Percentiles rank a stretch among this genome's conserved stretches.
phyloP scores from a whole-genome alignment of 2,113 vertebrate genomes.

The Oreocharis arfaki region DNA sequence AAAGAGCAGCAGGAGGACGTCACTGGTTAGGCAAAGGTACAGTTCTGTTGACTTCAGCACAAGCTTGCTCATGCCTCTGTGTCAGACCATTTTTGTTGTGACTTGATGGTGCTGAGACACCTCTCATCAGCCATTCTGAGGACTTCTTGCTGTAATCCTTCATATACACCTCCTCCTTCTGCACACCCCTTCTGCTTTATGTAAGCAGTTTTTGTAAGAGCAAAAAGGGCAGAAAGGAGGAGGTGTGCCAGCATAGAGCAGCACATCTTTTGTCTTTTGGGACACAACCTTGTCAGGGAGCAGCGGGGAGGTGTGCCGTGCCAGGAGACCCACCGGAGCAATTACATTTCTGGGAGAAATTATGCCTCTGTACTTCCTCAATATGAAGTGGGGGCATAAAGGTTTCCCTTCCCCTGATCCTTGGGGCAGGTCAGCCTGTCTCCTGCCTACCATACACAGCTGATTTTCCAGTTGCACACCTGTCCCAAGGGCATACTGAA shows the following conservation, averaged over 20 bases:
- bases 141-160: background rate
- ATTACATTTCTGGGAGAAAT: background rate
- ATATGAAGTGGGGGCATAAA: background rate
- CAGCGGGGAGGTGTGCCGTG: accelerated
- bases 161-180: background rate
- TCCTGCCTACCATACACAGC: background rate
- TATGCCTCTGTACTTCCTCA: background rate
- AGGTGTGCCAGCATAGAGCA: background rate
- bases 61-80: background rate
- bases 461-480: background rate
- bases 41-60: background rate
- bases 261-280: background rate
- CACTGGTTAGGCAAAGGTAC: background rate
- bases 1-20: background rate
- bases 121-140: background rate
- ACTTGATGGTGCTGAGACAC: background rate
- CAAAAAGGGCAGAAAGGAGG: background rate
- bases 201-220: background rate
- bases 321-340: accelerated
- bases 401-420: background rate
- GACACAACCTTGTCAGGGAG: background rate
- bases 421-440: background rate
- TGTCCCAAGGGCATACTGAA: background rate
- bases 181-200: background rate
- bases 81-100: background rate